phyloP scores from a whole-genome alignment of 2,888 invertebrate genomes.

The Acronicta aceris region DNA sequence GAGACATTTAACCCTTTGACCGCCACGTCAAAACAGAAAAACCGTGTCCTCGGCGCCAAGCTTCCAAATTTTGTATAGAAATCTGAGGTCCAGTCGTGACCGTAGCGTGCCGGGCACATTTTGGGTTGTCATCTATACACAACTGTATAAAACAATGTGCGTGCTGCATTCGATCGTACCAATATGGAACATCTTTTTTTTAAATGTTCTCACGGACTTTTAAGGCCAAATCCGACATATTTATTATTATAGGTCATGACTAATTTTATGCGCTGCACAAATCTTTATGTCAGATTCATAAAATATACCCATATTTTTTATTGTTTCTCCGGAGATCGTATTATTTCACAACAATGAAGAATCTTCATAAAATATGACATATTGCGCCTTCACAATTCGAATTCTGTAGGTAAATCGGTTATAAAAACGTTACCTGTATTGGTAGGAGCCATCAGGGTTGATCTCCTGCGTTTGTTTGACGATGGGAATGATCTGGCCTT shows the following conservation, averaged over 20 bases:
- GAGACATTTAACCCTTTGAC: no score
- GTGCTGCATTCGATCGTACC: neutral
- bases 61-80: no score
- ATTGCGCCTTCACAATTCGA: constrained; percentile 6
- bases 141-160: neutral
- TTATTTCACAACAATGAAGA: constrained; percentile 29
- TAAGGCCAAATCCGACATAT: constrained; percentile 26
- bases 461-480: constrained; percentile 88
- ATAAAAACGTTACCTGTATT: constrained; percentile 86
- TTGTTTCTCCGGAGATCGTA: constrained; percentile 18
- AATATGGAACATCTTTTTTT: constrained; percentile 15
- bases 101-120: no score
- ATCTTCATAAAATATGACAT: constrained; percentile 17
- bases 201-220: constrained; percentile 11
- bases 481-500: constrained; percentile 88
- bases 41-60: no score
- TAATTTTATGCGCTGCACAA: constrained; percentile 23
- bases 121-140: no score
- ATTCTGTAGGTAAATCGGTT: constrained; percentile 5
- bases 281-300: constrained; percentile 28
- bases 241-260: constrained; percentile 26
- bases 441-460: constrained; percentile 89
- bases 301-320: constrained; percentile 22
- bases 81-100: no score
- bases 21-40: no score